A percentile compares a stretch with the other conserved stretches of the same genome.
phyloP scores from a whole-genome alignment of 2,113 vertebrate species.

The Willisornis vidua region DNA sequence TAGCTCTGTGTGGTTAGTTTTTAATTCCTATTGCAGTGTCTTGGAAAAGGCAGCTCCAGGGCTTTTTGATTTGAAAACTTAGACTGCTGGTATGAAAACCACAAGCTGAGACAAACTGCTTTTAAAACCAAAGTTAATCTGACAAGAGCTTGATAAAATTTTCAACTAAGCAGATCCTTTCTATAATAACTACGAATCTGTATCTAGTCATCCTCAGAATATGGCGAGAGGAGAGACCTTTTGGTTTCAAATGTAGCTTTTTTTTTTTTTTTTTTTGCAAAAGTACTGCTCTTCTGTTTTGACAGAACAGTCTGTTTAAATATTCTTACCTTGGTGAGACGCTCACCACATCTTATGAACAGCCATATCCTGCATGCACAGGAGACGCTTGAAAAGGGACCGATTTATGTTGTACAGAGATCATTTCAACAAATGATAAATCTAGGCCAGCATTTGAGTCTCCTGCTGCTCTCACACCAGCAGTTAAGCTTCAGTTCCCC shows the following conservation, averaged over 20 bases:
- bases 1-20: not conserved
- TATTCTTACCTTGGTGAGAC: not conserved
- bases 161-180: not conserved
- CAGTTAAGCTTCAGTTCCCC: not conserved
- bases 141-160: not conserved
- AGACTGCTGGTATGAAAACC: not conserved
- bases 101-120: not conserved
- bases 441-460: not conserved
- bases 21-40: not conserved
- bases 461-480: not conserved
- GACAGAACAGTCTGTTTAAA: not conserved
- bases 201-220: not conserved
- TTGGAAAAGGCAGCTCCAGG: not conserved
- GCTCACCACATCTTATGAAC: too few species aligned
- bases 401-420: not conserved
- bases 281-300: not conserved
- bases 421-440: not conserved
- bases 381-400: not conserved
- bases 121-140: not conserved
- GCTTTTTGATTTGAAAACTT: conserved; percentile 7
- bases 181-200: not conserved
- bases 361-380: not conserved
- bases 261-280: rapidly evolving
- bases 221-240: not conserved
- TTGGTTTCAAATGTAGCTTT: not conserved